Base-by-base conservation (phyloP, 1,140 invertebrate species). In the Portunus trituberculatus region DNA sequence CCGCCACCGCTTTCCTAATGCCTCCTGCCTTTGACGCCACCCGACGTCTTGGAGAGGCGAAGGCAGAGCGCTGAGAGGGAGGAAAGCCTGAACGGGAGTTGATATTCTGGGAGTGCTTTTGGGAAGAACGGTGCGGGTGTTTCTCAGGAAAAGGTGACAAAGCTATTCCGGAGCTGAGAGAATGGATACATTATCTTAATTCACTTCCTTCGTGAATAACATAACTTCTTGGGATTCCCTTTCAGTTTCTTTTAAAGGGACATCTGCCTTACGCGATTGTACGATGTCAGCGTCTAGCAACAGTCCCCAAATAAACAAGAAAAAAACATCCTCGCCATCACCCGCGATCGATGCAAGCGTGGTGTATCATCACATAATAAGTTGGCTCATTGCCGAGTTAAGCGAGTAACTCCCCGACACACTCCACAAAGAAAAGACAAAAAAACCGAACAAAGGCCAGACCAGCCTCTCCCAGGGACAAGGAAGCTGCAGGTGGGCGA, bases 1-100 rank as follows among this genome's bases (percentile, higher is more conserved):
- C 67, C 67, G 67, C 67, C 67, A 76, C 67, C 67, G 67, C 67
- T 76, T 25, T 76, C 67, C 67, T 76, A 76, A 76, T 76, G 67
- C 67, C 67, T 76, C 67, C 67, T 76, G 67, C 67, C 67, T 76
- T 76, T 76, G 67, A 76, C 67, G 67, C 67, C 67, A 2, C 16
- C 67, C n/a, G n/a, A 20, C 67, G 25, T 76, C 67, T 76, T 76
- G 67, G 67, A 25, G 67, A 76, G 67, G n/a, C 20, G 67, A n/a
- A n/a, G 67, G 67, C 67, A 76, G 67, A 25, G 67, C 25, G 20
- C 6, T n/a, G 67, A 76, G 67, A 16, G 8, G 67, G 25, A 76
- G 25, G 67, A 76, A 25, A n/a, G 12, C n/a, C 67, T 76, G 67
- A 8, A 76, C 4, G 25, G 67, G 25, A 76, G 67, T 8, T 76